A percentile compares a stretch with the other conserved stretches of the same genome.
Conservation (phyloP, 2,888 invertebrate genomes). For the Seladonia tumulorum region DNA sequence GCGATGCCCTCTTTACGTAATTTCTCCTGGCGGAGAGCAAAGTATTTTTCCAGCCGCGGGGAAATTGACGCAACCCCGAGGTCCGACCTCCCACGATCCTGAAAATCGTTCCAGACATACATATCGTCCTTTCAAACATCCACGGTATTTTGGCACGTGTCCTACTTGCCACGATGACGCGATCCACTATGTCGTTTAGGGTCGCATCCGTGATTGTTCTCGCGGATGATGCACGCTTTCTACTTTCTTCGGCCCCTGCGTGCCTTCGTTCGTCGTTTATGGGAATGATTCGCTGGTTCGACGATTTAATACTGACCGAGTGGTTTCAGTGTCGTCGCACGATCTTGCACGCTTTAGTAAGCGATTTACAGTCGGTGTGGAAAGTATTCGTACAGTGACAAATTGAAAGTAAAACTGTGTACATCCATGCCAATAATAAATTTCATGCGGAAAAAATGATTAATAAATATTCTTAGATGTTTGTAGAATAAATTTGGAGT, state of each 20-base stretch:
- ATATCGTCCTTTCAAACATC: neutral
- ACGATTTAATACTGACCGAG: neutral
- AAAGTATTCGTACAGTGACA: too few species aligned
- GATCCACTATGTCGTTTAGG: neutral
- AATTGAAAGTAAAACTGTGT: too few species aligned
- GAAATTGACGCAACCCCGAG: neutral
- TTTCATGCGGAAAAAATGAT: too few species aligned
- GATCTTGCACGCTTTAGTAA: neutral
- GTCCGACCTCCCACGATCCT: neutral
- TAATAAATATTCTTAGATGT: too few species aligned
- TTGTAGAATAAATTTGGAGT: too few species aligned
- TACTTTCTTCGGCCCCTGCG: neutral
- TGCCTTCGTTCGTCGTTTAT: neutral
- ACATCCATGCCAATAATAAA: too few species aligned
- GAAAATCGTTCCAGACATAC: neutral
- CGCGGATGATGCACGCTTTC: neutral
- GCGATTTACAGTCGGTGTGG: too few species aligned
- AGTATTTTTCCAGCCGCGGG: neutral
- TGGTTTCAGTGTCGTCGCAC: neutral
- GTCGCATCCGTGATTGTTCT: neutral
- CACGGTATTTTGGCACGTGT: neutral
- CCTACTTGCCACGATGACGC: neutral
- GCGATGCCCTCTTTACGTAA: slow-evolving; percentile 20
- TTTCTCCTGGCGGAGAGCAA: neutral
- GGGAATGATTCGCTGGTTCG: neutral